A percentile compares a stretch with the other conserved stretches of the same genome.
phyloP scores from a whole-genome alignment of 2,797 vertebrate genomes.

The Melanotaenia parkinsoni region DNA sequence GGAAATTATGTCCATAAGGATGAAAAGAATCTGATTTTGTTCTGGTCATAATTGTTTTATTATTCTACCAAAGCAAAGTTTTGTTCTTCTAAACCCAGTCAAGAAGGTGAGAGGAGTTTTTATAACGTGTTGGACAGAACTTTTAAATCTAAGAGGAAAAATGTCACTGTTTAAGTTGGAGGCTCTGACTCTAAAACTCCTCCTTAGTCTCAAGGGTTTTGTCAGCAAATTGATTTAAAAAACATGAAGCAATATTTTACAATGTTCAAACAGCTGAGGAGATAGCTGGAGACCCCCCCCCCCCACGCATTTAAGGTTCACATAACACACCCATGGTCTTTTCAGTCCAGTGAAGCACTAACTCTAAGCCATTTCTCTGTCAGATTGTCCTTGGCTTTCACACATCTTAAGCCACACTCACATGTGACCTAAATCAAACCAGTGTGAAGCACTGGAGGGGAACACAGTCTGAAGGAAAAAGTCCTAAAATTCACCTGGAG shows the following conservation, averaged over 20 bases:
- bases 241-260: not conserved
- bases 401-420: constrained; percentile 45
- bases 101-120: too few relatives aligned
- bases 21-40: too few relatives aligned
- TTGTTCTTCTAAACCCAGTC: not conserved
- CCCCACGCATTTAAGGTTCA: constrained; percentile 13
- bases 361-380: constrained; percentile 36
- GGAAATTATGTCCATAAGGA: too few relatives aligned
- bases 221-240: too few relatives aligned
- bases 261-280: not conserved
- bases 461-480: constrained; percentile 22
- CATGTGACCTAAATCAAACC: constrained; percentile 44
- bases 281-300: not conserved
- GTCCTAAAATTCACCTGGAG: constrained; percentile 59
- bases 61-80: too few relatives aligned
- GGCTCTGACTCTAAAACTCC: too few relatives aligned
- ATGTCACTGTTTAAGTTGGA: too few relatives aligned
- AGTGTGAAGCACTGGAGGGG: constrained; percentile 28
- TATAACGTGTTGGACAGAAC: too few relatives aligned
- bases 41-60: too few relatives aligned
- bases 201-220: too few relatives aligned
- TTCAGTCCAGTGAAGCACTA: constrained; percentile 47
- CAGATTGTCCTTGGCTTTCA: constrained; percentile 47
- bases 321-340: constrained; percentile 38
- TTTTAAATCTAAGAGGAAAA: too few relatives aligned